Evolutionary conservation across 2,797 vertebrate genomes (phyloP), one percentile per base, ranked within the genome.

Genomic region (Muscicapa striata): DNA sequence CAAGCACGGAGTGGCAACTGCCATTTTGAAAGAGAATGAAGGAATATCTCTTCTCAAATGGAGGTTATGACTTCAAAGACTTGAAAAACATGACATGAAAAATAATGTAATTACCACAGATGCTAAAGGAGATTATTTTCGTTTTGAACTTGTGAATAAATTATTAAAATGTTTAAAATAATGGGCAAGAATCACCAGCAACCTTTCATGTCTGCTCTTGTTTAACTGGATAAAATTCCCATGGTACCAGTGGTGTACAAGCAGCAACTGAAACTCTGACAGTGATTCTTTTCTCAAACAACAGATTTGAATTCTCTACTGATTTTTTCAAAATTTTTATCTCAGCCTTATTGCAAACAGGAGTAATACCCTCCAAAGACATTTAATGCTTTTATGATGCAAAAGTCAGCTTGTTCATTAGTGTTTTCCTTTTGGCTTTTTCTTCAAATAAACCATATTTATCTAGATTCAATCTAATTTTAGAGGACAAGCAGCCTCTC

Each of bases 91-190:
- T 2, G 15, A 57, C 40, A 89, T 36, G 30, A 61, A 93, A 78
- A 93, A 64, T 34, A 67, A 57, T 16, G 20, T 15, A 69, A 90
- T 80, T 87, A 88, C 46, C 72, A 36, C 51, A 94, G 80, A 87
- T 73, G 23, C n/a, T 85, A 46, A 81, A 84, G 69, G 79, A 87
- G 68, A 46, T 64, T 46, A 32, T 59, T 66, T 59, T 73, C 91
- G 63, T 62, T 91, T 66, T 81, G 3, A 88, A 74, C 67, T 87
- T 43, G 8, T 3, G 24, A 89, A 76, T 90, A 68, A 52, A 91
- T 89, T 76, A 92, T 30, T 63, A 46, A 86, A 78, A 70, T 67
- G 10, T 74, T 95, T 87, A 64, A 94, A 90, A 82, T 87, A 88
- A 55, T 30, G 46, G 75, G 14, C 23, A 78, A 81, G 70, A 81